Base-by-base conservation (phyloP, 1,140 invertebrate genomes). In the Drosophila auraria region DNA sequence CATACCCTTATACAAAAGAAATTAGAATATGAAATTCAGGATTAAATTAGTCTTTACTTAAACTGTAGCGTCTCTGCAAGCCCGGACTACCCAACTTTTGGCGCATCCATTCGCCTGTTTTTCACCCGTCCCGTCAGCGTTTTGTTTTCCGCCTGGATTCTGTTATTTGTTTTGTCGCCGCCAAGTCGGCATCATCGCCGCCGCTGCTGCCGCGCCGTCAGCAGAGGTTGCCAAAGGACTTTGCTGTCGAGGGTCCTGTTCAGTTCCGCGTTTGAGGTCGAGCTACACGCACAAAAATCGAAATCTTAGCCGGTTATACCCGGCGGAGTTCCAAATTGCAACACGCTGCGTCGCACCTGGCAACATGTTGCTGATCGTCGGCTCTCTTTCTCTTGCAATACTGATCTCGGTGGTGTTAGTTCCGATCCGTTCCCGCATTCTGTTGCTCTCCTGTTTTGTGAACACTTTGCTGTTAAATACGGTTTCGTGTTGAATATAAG, bases 101-200 rank as follows among this genome's bases (percentile, higher is more conserved):
- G 33, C 53, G 59, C 68, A 49, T 63, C 75, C 66, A 38, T 33
- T 27, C 42, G 30, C 50, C 27, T 33, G 11, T 33, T 40, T 57
- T 57, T 9, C 20, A 25, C 54, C 36, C 54, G 36, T 40, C 20
- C 45, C 42, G 8, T 49, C 40, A 23, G 60, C 15, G 36, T 72
- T 72, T 65, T 89, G 71, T 82, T 89, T 84, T 82, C 36, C 78
- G 47, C 49, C 40, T 73, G 20, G 82, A 90, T 77, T 81, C 72
- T 77, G 82, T 86, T 90, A 86, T 90, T 90, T 90, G 87, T 90
- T 90, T 90, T 86, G 86, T 90, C 86, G 81, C 84, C 83, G 66
- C 60, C 75, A 62, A 78, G 58, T 54, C 59, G 73, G 49, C 82
- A 74, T 62, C 62, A 64, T 56, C 27, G 49, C 47, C 58, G 42